Conservation (phyloP, 2,888 invertebrate genomes). For the Eremobia ochroleuca region DNA sequence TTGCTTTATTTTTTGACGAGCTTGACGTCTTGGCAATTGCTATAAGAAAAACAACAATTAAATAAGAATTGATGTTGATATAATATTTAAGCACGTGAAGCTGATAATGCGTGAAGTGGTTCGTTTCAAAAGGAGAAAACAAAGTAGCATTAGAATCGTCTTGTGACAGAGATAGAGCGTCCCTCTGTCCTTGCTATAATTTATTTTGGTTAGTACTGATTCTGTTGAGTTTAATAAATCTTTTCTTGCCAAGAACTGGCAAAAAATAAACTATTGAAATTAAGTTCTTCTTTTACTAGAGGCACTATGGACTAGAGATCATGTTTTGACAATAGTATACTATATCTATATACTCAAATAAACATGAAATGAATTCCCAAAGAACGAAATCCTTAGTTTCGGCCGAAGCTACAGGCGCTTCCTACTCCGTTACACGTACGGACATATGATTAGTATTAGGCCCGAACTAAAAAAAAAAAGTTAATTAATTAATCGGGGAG, state of each 20-base stretch:
- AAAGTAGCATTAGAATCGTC: not conserved
- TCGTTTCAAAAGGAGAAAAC: not conserved
- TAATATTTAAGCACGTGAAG: not conserved
- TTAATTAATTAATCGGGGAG: not conserved
- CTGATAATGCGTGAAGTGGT: not conserved
- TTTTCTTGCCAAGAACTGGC: not conserved
- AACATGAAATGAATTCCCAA: too few relatives aligned
- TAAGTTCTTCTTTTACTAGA: not conserved
- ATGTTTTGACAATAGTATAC: too few relatives aligned
- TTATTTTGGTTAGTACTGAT: not conserved
- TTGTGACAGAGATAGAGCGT: not conserved
- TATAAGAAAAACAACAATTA: not conserved
- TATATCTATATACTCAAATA: too few relatives aligned
- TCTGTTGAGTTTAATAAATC: not conserved
- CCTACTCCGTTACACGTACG: too few relatives aligned
- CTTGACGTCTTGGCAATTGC: constrained; percentile 2
- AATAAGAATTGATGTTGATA: constrained; percentile 4
- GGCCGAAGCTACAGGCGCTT: too few relatives aligned
- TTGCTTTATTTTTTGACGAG: constrained; percentile 9
- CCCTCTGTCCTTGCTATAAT: not conserved
- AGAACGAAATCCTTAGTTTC: too few relatives aligned
- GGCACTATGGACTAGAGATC: too few relatives aligned
- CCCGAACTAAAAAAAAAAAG: too few relatives aligned
- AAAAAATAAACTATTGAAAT: not conserved
- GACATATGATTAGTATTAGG: too few relatives aligned